Percentiles rank a stretch among this genome's conserved stretches.
These are phyloP conservation scores for Lymantria monacha DNA, from an alignment of 2,888 invertebrate species.

Conservation along the genomic window DNA sequence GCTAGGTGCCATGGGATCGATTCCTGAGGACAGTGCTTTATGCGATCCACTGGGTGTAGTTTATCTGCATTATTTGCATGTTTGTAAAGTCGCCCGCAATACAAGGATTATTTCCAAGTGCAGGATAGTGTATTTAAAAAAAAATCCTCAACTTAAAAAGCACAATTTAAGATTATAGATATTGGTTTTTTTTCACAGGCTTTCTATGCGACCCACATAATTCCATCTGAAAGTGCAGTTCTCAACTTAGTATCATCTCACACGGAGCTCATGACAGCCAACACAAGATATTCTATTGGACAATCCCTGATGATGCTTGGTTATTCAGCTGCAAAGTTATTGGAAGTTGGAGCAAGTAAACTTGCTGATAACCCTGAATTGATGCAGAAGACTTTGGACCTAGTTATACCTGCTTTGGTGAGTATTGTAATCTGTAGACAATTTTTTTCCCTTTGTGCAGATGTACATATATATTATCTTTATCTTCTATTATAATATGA, in stretches of 20 bases:
- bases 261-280: conserved; percentile 70
- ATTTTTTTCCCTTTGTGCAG: conserved; percentile 6
- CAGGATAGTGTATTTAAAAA: too few relatives aligned
- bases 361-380: conserved; percentile 83
- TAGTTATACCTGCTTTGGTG: conserved; percentile 88
- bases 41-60: too few relatives aligned
- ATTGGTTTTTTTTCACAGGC: conserved; percentile 82
- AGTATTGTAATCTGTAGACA: conserved; percentile 26
- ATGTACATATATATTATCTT: background rate
- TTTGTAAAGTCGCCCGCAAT: too few relatives aligned
- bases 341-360: conserved; percentile 65
- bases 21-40: too few relatives aligned
- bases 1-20: too few relatives aligned
- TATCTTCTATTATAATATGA: background rate
- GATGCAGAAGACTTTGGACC: conserved; percentile 84
- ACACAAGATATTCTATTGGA: conserved; percentile 64
- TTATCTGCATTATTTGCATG: too few relatives aligned
- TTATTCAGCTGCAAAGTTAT: conserved; percentile 67
- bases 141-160: too few relatives aligned
- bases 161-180: too few relatives aligned
- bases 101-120: too few relatives aligned
- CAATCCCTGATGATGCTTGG: conserved; percentile 72
- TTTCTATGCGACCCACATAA: conserved; percentile 88
- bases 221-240: conserved; percentile 92
- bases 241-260: conserved; percentile 85